phyloP scores from a whole-genome alignment of 2,113 vertebrate species.

The Catagonus wagneri region DNA sequence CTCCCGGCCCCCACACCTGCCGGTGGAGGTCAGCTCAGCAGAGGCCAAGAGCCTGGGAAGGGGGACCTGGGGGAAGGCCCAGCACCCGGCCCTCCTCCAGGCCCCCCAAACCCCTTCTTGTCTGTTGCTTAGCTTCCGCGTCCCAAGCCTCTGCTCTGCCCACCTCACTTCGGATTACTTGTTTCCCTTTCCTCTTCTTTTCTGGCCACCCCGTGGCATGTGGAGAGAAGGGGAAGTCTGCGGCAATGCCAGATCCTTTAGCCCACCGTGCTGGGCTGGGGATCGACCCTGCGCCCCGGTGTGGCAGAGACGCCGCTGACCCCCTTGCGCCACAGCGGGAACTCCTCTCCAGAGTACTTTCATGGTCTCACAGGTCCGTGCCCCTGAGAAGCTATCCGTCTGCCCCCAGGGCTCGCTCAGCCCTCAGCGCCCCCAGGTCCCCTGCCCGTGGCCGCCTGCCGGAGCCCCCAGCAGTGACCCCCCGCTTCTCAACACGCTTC shows the following conservation, averaged over 20 bases:
- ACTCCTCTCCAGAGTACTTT: not conserved
- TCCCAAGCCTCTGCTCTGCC: not conserved
- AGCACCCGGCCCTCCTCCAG: accelerated
- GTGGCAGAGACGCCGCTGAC: too few relatives aligned
- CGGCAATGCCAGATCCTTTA: too few relatives aligned
- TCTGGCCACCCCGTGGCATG: too few relatives aligned
- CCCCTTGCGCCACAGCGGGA: too few relatives aligned
- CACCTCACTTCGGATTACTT: not conserved
- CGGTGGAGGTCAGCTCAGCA: not conserved
- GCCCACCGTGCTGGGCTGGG: too few relatives aligned
- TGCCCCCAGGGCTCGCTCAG: not conserved
- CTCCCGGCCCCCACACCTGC: not conserved
- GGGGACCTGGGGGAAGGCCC: not conserved
- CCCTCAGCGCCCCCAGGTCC: not conserved
- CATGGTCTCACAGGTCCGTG: not conserved
- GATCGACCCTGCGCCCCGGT: too few relatives aligned
- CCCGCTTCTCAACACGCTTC: not conserved
- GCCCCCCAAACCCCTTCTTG: not conserved
- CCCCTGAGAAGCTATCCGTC: not conserved
- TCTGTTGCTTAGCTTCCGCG: not conserved
- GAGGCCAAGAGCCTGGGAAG: not conserved
- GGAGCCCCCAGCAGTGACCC: not conserved
- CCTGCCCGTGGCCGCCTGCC: not conserved
- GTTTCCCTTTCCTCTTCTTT: too few relatives aligned
- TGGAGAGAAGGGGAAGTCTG: too few relatives aligned